Evolutionary conservation across 1,140 invertebrate species (phyloP), one percentile per base, ranked within the genome.

Genomic region (Coptotermes formosanus): DNA sequence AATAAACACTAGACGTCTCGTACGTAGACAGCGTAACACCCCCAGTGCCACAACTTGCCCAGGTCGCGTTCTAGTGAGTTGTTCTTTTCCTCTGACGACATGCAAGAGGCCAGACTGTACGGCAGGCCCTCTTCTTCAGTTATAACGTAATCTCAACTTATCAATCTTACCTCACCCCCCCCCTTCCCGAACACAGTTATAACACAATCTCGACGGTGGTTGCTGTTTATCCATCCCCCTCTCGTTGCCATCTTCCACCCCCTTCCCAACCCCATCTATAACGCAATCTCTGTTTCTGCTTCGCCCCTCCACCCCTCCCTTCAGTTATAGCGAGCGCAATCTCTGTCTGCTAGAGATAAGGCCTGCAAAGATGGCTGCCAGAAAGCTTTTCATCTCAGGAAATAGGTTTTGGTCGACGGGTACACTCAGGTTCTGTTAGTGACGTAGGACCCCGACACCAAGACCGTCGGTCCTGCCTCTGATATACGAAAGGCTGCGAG

Each of bases 301-400:
- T 64, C 64, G 64, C 64, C 21, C 83, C 83, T 19, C 83, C 38
- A 14, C 83, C 83, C 19, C 23, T 30, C 44, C 83, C 83, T 45
- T 84, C 83, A 84, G 82, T 83, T 83, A 83, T 83, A 83, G 43
- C 19, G 82, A 48, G 83, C 83, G 30, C 83, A 84, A 84, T 84
- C 83, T 84, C 83, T 84, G 83, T 84, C 83, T 84, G 83, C 83
- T 30, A 52, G 83, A 84, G 83, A 84, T 84, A 84, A 84, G 82
- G 83, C 83, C 30, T 45, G 83, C 83, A 84, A 84, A 52, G 52
- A 52, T 45, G 83, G 44, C 52, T 45, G 44, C 83, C 44, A 84
- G 52, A 82, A 84, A 84, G 83, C 83, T 84, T 84, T 84, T 84
- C 83, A 84, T 84, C 83, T 84, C 83, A 84, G 83, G 83, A 84